A percentile compares a stretch with the other conserved stretches of the same genome.
phyloP scores from a whole-genome alignment of 2,113 vertebrate genomes.

The Numida meleagris region DNA sequence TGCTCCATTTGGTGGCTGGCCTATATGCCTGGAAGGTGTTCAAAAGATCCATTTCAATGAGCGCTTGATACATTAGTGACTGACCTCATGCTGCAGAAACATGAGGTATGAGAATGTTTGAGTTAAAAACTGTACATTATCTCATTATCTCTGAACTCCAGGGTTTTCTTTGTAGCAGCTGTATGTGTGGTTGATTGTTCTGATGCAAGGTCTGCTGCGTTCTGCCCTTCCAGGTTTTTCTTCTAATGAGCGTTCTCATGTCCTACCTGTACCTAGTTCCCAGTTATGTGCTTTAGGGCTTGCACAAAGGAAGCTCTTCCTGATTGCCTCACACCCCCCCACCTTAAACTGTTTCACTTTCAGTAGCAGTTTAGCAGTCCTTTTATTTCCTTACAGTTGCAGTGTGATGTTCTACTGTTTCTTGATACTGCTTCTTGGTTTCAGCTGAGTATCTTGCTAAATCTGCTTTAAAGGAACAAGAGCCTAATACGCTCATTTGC shows the following conservation, averaged over 20 bases:
- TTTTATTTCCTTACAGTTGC: not conserved
- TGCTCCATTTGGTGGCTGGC: not conserved
- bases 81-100: not conserved
- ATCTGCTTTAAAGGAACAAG: not conserved
- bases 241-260: not conserved
- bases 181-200: not conserved
- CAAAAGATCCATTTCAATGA: not conserved
- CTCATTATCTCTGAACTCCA: not conserved
- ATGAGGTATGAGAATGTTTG: not conserved
- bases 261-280: not conserved
- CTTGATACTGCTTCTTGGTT: not conserved
- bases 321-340: not conserved
- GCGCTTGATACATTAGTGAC: not conserved
- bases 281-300: not conserved
- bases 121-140: too few relatives aligned
- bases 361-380: not conserved
- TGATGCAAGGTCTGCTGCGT: not conserved
- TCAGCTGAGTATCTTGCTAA: not conserved
- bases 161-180: not conserved
- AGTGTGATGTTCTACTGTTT: not conserved
- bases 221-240: not conserved
- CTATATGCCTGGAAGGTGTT: not conserved
- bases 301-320: not conserved
- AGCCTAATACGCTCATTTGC: not conserved
- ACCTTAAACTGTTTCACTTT: slow-evolving; percentile 3